These are phyloP conservation scores for Gymnothorax javanicus DNA, from an alignment of 2,797 vertebrate species.

Conservation along the genomic window DNA sequence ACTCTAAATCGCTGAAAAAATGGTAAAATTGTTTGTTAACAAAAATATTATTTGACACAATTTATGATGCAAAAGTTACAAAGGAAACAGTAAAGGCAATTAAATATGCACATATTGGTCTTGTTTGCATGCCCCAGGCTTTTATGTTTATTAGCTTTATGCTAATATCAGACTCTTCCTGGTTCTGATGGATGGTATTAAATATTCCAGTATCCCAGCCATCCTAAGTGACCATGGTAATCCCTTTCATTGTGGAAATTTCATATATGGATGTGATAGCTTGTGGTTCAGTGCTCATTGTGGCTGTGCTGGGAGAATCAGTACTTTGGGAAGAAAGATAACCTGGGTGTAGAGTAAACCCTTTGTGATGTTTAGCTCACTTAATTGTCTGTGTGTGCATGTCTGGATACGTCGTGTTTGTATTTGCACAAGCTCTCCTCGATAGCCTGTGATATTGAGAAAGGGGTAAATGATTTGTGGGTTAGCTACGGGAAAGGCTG, in stretches of 20 bases:
- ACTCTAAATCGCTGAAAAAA: neutral
- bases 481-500: slow-evolving; percentile 19
- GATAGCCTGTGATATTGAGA: slow-evolving; percentile 58
- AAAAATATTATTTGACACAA: neutral
- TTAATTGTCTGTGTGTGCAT: neutral
- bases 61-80: neutral
- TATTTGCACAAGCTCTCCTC: slow-evolving; percentile 24
- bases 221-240: slow-evolving; percentile 38
- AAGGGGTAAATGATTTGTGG: slow-evolving; percentile 64
- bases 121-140: neutral
- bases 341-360: neutral
- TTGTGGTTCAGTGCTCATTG: slow-evolving; percentile 2
- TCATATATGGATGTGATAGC: slow-evolving; percentile 45
- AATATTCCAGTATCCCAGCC: slow-evolving; percentile 25
- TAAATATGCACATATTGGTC: neutral
- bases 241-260: slow-evolving; percentile 49
- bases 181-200: slow-evolving; percentile 14
- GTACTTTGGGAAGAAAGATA: slow-evolving; percentile 51
- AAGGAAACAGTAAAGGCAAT: neutral
- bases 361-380: neutral
- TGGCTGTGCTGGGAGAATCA: slow-evolving; percentile 38
- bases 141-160: slow-evolving; percentile 24
- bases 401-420: neutral
- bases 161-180: neutral
- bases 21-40: neutral